These are phyloP conservation scores for Bombus huntii DNA, from an alignment of 1,140 invertebrate genomes.

Conservation along the genomic window DNA sequence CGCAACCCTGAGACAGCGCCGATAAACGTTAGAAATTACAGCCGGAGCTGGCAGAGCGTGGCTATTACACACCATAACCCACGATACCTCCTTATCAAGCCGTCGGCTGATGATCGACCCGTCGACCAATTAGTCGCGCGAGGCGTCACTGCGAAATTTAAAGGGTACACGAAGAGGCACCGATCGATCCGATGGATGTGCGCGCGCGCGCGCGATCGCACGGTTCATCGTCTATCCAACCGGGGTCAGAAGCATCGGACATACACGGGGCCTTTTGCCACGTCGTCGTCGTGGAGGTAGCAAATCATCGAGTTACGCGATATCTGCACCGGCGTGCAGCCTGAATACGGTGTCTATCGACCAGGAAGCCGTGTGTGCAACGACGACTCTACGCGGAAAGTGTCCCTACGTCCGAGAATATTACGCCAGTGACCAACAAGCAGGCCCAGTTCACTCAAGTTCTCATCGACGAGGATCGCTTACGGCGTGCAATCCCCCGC, in stretches of 20 bases:
- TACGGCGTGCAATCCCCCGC: constrained; percentile 43
- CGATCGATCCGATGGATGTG: constrained; percentile 14
- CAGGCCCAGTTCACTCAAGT: constrained; percentile 37
- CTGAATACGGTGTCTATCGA: constrained; percentile 70
- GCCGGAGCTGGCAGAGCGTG: too few relatives aligned
- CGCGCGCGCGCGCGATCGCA: not conserved
- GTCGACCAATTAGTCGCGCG: constrained; percentile 19
- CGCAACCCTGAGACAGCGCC: too few relatives aligned
- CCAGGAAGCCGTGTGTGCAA: constrained; percentile 71
- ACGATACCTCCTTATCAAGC: constrained; percentile 21
- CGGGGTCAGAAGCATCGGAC: not conserved
- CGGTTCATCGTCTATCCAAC: not conserved
- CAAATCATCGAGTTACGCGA: constrained; percentile 67
- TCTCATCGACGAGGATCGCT: constrained; percentile 1
- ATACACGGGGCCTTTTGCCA: constrained; percentile 3
- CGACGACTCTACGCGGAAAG: constrained; percentile 33
- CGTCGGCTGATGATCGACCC: not conserved
- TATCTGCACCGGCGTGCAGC: constrained; percentile 28
- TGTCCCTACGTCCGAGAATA: constrained; percentile 65
- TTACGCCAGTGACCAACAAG: constrained; percentile 49
- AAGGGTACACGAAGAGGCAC: constrained; percentile 1
- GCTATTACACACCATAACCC: not conserved
- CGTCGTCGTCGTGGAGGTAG: constrained; percentile 24
- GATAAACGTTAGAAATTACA: constrained; percentile 7
- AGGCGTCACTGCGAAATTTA: constrained; percentile 32